A percentile compares a stretch with the other conserved stretches of the same genome.
These are phyloP conservation scores for Dendrolimus kikuchii DNA, from an alignment of 1,140 invertebrate genomes.

Conservation along the genomic window DNA sequence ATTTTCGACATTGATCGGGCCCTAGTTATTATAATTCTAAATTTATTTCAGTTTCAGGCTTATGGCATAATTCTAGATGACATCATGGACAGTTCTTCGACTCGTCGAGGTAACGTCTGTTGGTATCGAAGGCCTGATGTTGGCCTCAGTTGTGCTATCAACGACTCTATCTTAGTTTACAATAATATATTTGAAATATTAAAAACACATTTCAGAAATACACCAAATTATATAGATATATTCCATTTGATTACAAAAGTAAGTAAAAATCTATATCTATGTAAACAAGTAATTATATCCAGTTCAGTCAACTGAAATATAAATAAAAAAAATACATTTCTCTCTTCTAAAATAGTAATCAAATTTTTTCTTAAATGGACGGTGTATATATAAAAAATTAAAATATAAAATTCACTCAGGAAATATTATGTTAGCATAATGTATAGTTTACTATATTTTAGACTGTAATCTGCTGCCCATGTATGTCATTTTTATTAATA, in stretches of 20 bases:
- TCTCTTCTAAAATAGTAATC: too few relatives aligned
- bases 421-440: too few relatives aligned
- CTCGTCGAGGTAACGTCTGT: constrained; percentile 84
- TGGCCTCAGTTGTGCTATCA: constrained; percentile 82
- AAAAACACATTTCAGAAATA: constrained; percentile 8
- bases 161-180: constrained; percentile 76
- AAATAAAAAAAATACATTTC: too few relatives aligned
- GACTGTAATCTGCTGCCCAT: too few relatives aligned
- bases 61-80: constrained; percentile 90
- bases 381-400: too few relatives aligned
- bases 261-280: background rate
- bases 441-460: too few relatives aligned
- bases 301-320: background rate
- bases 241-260: constrained; percentile 17
- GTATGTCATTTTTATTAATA: too few relatives aligned
- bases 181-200: constrained; percentile 12
- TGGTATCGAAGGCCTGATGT: constrained; percentile 88
- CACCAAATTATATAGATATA: constrained; percentile 6
- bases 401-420: too few relatives aligned
- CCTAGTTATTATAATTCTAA: background rate
- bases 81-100: constrained; percentile 86
- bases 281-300: background rate
- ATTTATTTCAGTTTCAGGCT: constrained; percentile 77
- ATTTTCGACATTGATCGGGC: too few relatives aligned
- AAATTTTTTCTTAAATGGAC: too few relatives aligned